Percentiles rank a stretch among this genome's conserved stretches.
Evolutionary conservation across 2,888 invertebrate genomes (phyloP).

Genomic region (Spodoptera picta): DNA sequence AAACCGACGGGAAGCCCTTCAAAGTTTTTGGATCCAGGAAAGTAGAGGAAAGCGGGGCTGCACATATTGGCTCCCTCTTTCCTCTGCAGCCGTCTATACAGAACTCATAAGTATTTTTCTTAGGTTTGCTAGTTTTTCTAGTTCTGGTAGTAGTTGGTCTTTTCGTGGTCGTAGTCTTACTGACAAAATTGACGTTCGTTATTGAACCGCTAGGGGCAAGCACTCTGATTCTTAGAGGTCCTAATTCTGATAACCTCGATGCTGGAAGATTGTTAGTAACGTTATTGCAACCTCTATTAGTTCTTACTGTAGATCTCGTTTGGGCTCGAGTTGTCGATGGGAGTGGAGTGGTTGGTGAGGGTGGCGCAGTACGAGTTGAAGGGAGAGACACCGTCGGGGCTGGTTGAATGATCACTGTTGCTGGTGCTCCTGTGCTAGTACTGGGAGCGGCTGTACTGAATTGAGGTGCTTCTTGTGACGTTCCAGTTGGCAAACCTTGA

Average conservation of each 20-base stretch:
- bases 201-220: constrained; percentile 75
- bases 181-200: constrained; percentile 73
- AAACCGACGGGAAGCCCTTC: constrained; percentile 82
- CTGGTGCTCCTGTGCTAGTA: constrained; percentile 19
- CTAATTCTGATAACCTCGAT: constrained; percentile 3
- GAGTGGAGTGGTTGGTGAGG: constrained; percentile 42
- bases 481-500: constrained; percentile 45
- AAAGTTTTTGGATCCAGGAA: constrained; percentile 75
- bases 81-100: constrained; percentile 77
- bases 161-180: constrained; percentile 33
- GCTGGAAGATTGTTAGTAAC: constrained; percentile 1
- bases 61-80: constrained; percentile 76
- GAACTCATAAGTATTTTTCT: constrained; percentile 75
- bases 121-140: constrained; percentile 67
- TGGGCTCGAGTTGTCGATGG: constrained; percentile 11
- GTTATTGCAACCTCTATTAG: constrained; percentile 16
- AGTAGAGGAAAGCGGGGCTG: constrained; percentile 70
- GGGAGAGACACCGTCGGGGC: constrained; percentile 37
- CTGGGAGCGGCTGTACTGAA: constrained; percentile 21
- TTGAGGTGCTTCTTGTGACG: constrained; percentile 37
- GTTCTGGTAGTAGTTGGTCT: constrained; percentile 63
- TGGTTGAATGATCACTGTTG: constrained; percentile 40
- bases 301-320: constrained; percentile 30
- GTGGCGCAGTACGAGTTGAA: constrained; percentile 47
- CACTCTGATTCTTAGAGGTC: constrained; percentile 73